These are phyloP conservation scores for Meteorus sp. DNA, from an alignment of 1,140 invertebrate genomes.

Conservation along the genomic window DNA sequence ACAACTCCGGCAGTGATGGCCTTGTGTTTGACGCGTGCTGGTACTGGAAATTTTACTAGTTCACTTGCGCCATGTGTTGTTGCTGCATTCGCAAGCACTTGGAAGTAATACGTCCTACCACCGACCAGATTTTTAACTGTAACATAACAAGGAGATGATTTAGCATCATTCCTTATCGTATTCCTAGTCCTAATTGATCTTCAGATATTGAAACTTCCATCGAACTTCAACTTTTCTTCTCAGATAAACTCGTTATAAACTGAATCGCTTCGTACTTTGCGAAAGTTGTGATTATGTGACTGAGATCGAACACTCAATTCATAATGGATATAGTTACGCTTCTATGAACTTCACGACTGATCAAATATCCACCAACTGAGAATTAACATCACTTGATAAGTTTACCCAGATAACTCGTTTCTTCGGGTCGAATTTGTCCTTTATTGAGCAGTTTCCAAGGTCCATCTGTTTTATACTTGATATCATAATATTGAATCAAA, in stretches of 20 bases:
- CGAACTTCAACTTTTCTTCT: no score
- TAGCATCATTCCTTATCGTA: no score
- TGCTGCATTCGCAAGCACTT: constrained; percentile 82
- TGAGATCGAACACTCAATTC: no score
- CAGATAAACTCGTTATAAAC: no score
- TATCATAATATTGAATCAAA: constrained; percentile 86
- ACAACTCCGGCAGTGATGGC: constrained; percentile 92
- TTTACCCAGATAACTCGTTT: constrained; percentile 83
- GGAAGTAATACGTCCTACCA: constrained; percentile 87
- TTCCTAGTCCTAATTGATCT: no score
- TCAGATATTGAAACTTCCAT: no score
- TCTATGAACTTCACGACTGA: no score
- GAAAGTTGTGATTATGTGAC: no score
- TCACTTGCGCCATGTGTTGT: constrained; percentile 82
- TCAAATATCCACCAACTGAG: no score
- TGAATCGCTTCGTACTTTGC: no score
- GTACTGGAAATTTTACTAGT: constrained; percentile 83
- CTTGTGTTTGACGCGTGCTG: constrained; percentile 86
- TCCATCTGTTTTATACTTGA: constrained; percentile 86
- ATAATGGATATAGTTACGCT: no score
- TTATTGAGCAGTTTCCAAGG: constrained; percentile 85
- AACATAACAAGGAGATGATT: constrained; percentile 25
- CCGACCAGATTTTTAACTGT: constrained; percentile 88
- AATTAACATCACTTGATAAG: not conserved
- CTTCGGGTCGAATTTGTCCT: constrained; percentile 83